phyloP scores from a whole-genome alignment of 2,888 invertebrate species.

The Deilephila elpenor region DNA sequence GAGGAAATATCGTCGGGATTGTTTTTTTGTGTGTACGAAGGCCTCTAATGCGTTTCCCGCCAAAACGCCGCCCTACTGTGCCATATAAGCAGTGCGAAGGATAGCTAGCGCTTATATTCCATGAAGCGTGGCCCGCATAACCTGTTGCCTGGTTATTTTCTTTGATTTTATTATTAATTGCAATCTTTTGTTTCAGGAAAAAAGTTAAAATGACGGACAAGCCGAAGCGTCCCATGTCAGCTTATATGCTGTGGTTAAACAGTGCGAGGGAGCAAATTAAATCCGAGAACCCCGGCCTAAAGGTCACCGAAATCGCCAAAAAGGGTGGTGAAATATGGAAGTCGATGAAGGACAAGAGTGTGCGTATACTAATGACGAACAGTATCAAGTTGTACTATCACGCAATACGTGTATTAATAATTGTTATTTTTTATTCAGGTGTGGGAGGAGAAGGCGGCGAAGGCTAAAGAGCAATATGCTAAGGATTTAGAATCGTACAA shows the following conservation, averaged over 20 bases:
- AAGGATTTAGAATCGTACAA: constrained; percentile 96
- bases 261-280: constrained; percentile 95
- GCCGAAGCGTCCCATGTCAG: constrained; percentile 96
- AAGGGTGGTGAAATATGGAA: constrained; percentile 98
- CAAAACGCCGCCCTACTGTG: constrained; percentile 79
- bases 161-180: neutral
- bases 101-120: constrained; percentile 52
- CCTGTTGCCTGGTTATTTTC: constrained; percentile 56
- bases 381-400: neutral
- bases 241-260: constrained; percentile 98
- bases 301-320: constrained; percentile 96
- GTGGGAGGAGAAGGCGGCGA: constrained; percentile 95
- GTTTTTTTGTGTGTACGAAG: constrained; percentile 39
- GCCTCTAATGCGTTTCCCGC: constrained; percentile 77
- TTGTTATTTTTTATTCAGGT: constrained; percentile 81
- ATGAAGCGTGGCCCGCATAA: constrained; percentile 60
- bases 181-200: constrained; percentile 68
- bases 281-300: constrained; percentile 94
- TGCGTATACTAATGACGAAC: constrained; percentile 70
- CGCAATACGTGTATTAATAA: constrained; percentile 25
- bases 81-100: constrained; percentile 58
- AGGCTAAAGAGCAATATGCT: constrained; percentile 95
- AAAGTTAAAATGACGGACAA: constrained; percentile 92
- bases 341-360: constrained; percentile 93
- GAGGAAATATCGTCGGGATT: constrained; percentile 36